phyloP scores from a whole-genome alignment of 2,113 vertebrate genomes.

The Heterotis niloticus region DNA sequence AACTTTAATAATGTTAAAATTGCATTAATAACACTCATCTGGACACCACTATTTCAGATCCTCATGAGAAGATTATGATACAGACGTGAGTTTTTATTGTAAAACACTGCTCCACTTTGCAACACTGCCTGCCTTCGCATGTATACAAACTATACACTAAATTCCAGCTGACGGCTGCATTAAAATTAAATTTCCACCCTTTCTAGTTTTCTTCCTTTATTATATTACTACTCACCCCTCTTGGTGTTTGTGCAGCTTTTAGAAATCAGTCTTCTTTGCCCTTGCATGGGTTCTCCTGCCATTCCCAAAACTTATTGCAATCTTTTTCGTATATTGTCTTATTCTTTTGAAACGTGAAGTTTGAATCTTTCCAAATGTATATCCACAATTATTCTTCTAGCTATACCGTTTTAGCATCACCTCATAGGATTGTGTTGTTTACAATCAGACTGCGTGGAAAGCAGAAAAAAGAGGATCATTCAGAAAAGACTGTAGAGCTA shows the following conservation, averaged over 20 bases:
- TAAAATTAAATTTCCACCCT: slow-evolving; percentile 52
- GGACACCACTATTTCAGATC: neutral
- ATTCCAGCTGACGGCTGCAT: slow-evolving; percentile 44
- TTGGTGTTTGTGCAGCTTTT: slow-evolving; percentile 34
- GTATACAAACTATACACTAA: slow-evolving; percentile 33
- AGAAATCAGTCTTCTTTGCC: neutral
- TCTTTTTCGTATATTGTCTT: slow-evolving; percentile 33
- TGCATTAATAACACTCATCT: neutral
- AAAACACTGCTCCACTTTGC: neutral
- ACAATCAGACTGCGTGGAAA: slow-evolving; percentile 42
- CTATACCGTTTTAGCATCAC: slow-evolving; percentile 39
- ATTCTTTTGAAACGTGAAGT: slow-evolving; percentile 30
- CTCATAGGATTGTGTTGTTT: slow-evolving; percentile 56
- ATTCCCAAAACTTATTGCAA: slow-evolving; percentile 38
- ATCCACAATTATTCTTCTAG: slow-evolving; percentile 50
- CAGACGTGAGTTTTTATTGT: neutral
- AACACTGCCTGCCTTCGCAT: slow-evolving; percentile 7
- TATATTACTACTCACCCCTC: slow-evolving; percentile 37
- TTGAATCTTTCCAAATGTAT: slow-evolving; percentile 52
- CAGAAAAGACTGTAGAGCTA: slow-evolving; percentile 31
- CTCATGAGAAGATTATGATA: neutral
- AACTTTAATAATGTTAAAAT: slow-evolving; percentile 39
- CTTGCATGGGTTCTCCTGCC: slow-evolving; percentile 12
- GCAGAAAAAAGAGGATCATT: slow-evolving; percentile 12
- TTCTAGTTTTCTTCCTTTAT: slow-evolving; percentile 35